Evolutionary conservation across 2,797 vertebrate species (phyloP).

Genomic region (Danio kyathit): DNA sequence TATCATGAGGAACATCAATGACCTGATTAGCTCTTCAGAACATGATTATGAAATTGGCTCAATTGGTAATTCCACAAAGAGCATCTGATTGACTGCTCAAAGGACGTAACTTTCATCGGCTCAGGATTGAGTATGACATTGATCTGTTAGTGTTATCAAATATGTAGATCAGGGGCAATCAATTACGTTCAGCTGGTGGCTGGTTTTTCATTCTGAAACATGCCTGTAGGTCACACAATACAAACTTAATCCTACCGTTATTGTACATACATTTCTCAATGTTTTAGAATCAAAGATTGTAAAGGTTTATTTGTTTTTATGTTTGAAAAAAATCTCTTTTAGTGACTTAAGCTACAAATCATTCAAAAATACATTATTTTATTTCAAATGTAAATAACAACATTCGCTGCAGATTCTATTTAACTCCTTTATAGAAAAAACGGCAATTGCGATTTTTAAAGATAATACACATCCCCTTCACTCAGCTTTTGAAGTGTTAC

Average conservation of each 20-base stretch:
- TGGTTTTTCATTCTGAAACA: not conserved
- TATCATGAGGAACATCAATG: conserved; percentile 26
- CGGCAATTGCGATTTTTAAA: no score
- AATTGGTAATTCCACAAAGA: conserved; percentile 36
- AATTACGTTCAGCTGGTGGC: not conserved
- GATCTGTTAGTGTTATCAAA: conserved; percentile 43
- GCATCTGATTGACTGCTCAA: conserved; percentile 33
- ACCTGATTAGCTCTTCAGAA: conserved; percentile 46
- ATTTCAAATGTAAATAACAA: no score
- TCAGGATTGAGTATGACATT: conserved; percentile 53
- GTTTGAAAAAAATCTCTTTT: no score
- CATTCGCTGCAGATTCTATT: no score
- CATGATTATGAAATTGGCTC: conserved; percentile 48
- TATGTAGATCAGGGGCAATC: conserved; percentile 11
- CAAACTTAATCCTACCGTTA: not conserved
- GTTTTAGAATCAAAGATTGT: no score
- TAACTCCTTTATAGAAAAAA: no score
- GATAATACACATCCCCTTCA: no score
- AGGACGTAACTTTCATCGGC: conserved; percentile 49
- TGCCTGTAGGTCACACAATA: not conserved
- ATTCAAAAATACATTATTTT: no score
- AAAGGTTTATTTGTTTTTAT: no score
- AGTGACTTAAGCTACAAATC: no score
- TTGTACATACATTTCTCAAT: no score
- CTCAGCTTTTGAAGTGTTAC: no score